A percentile compares a stretch with the other conserved stretches of the same genome.
These are phyloP conservation scores for Hyles lineata DNA, from an alignment of 2,888 invertebrate species.

Conservation along the genomic window DNA sequence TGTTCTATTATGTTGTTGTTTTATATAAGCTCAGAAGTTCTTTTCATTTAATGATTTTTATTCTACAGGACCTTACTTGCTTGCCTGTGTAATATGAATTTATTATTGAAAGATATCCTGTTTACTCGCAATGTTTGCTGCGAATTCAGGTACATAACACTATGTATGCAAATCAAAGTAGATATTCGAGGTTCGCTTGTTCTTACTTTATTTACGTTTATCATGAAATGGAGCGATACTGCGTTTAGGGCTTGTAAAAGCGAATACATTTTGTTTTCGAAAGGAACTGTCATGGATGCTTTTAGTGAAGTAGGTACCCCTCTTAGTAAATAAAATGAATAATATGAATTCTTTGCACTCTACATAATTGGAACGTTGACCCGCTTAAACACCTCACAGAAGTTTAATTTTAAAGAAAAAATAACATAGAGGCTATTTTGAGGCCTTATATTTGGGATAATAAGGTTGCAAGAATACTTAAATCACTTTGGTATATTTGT, in stretches of 20 bases:
- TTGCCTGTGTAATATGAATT: not conserved
- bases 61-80: no score
- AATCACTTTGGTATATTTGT: no score
- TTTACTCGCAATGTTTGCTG: not conserved
- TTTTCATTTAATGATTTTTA: not conserved
- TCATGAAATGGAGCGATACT: constrained; percentile 1
- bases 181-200: constrained; percentile 16
- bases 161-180: constrained; percentile 9
- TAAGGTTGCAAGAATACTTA: no score
- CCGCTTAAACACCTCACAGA: not conserved
- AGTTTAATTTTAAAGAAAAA: not conserved
- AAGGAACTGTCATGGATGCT: not conserved
- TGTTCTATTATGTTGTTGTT: not conserved
- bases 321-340: not conserved
- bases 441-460: not conserved
- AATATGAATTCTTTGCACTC: not conserved
- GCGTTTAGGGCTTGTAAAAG: constrained; percentile 5
- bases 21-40: not conserved
- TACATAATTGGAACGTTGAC: not conserved
- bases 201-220: constrained; percentile 19
- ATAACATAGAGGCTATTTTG: not conserved
- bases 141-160: constrained; percentile 14
- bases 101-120: not conserved
- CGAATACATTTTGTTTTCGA: not conserved
- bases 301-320: not conserved